These are phyloP conservation scores for Drosophila nebulosa DNA, from an alignment of 1,140 invertebrate genomes.

Conservation along the genomic window DNA sequence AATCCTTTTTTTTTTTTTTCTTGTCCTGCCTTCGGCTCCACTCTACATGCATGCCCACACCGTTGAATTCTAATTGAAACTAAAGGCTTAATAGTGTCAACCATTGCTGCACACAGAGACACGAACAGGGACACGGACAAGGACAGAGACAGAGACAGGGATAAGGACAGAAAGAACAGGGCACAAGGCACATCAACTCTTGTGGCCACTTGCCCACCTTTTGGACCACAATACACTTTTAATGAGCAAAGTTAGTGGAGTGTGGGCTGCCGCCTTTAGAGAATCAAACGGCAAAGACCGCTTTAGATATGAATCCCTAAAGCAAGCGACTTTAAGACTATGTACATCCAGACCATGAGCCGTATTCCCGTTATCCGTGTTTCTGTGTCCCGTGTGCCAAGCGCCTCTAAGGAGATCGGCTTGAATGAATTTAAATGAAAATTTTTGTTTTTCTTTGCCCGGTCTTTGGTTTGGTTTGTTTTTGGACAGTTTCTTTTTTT, in stretches of 20 bases:
- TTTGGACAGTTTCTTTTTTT: not conserved
- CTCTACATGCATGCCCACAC: not conserved
- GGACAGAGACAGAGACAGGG: too few relatives aligned
- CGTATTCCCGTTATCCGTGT: too few relatives aligned
- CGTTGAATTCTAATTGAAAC: conserved; percentile 42
- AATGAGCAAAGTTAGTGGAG: conserved; percentile 44
- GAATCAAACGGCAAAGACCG: not conserved
- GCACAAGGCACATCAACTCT: not conserved
- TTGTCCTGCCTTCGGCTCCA: not conserved
- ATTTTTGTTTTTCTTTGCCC: conserved; percentile 15
- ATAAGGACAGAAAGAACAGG: not conserved
- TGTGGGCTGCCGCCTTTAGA: not conserved
- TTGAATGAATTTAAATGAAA: conserved; percentile 50
- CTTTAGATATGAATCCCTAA: not conserved
- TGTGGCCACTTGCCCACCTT: conserved; percentile 49
- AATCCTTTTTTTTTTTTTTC: not conserved
- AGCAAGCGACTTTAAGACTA: not conserved
- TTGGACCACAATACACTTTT: conserved; percentile 35
- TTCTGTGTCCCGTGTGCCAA: not conserved
- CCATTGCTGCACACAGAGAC: not conserved
- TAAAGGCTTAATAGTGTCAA: conserved; percentile 42
- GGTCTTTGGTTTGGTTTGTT: not conserved
- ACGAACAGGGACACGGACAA: too few relatives aligned
- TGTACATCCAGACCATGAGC: too few relatives aligned
- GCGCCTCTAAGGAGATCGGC: not conserved